Base-by-base conservation (phyloP, 2,797 vertebrate genomes). In the Micrastur ruficollis region DNA sequence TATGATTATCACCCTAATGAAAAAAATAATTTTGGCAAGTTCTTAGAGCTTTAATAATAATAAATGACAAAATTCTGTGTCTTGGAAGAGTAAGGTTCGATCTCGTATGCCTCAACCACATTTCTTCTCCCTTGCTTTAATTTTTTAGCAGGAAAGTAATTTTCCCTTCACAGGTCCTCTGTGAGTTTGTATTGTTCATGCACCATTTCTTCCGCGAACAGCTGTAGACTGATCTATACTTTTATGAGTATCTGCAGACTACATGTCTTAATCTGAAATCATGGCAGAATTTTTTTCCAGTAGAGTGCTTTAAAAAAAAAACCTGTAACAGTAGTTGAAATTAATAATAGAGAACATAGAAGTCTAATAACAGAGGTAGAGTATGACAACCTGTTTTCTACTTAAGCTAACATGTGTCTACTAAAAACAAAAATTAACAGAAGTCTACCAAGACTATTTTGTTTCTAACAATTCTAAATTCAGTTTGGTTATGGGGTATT, bases 161-260 rank as follows among this genome's bases (percentile, higher is more conserved):
- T 94, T 89, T 96, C 88, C 84, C 81, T 79, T 92, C 90, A 94
- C 50, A 49, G 31, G 40, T 93, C 95, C 83, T 82, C 81, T 76
- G 92, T 92, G 90, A 90, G 79, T 95, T 88, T 53, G 20, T 84
- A 84, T 94, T 89, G 90, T 89, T 95, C 84, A 91, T 80, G 78
- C 95, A 94, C 86, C 56, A 73, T 92, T 94, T 96, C 62, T 85
- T 91, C 75, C 1, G 1, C 11, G 8, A 92, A 96, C 61, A 61
- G 44, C 71, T 94, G 50, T 18, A 76, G 78, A 84, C 59, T 49
- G 56, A 94, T 82, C 81, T 92, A 75, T 56, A 59, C 59, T 63
- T 89, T 32, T 62, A 81, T 11, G 52, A 83, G 36, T 74, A 88
- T 78, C 84, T 85, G 61, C 59, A 94, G 68, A 94, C 44, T 80